Evolutionary conservation across 2,113 vertebrate species (phyloP).

Genomic region (Antennarius striatus): DNA sequence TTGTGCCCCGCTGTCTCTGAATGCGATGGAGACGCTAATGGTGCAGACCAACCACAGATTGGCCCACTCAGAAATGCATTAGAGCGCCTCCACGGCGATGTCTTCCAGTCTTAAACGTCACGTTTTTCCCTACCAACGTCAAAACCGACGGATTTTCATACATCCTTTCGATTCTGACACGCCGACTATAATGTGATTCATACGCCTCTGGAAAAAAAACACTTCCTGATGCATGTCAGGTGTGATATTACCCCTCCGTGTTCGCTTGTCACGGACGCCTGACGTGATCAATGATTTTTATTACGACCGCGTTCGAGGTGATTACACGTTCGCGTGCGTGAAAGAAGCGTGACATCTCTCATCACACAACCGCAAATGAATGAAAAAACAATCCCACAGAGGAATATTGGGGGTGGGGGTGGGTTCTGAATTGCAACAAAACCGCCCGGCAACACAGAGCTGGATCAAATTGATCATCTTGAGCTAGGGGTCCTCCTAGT

Average conservation of each 20-base stretch:
- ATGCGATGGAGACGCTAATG: slow-evolving; percentile 50
- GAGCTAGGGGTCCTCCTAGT: slow-evolving; percentile 51
- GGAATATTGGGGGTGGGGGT: slow-evolving; percentile 36
- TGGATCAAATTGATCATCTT: slow-evolving; percentile 72
- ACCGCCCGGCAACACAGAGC: slow-evolving; percentile 53
- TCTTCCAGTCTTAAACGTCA: slow-evolving; percentile 19
- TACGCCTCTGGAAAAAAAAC: neutral
- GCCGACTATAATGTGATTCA: slow-evolving; percentile 4
- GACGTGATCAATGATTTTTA: slow-evolving; percentile 22
- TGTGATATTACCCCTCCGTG: slow-evolving; percentile 1
- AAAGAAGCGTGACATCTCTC: slow-evolving; percentile 26
- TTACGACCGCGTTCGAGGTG: slow-evolving; percentile 18
- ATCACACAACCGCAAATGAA: slow-evolving; percentile 4
- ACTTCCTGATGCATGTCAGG: slow-evolving; percentile 6
- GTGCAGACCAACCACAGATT: slow-evolving; percentile 50
- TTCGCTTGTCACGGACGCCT: slow-evolving; percentile 13
- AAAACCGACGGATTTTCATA: neutral
- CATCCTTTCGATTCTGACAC: slow-evolving; percentile 7
- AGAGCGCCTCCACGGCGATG: slow-evolving; percentile 46
- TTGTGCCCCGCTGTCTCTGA: slow-evolving; percentile 53
- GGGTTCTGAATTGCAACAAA: slow-evolving; percentile 40
- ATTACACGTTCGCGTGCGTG: slow-evolving; percentile 19
- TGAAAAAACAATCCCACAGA: slow-evolving; percentile 30
- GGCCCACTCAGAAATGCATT: slow-evolving; percentile 70
- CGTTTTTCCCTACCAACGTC: neutral